A percentile compares a stretch with the other conserved stretches of the same genome.
phyloP scores from a whole-genome alignment of 2,113 vertebrate species.

The Heterocephalus glaber region DNA sequence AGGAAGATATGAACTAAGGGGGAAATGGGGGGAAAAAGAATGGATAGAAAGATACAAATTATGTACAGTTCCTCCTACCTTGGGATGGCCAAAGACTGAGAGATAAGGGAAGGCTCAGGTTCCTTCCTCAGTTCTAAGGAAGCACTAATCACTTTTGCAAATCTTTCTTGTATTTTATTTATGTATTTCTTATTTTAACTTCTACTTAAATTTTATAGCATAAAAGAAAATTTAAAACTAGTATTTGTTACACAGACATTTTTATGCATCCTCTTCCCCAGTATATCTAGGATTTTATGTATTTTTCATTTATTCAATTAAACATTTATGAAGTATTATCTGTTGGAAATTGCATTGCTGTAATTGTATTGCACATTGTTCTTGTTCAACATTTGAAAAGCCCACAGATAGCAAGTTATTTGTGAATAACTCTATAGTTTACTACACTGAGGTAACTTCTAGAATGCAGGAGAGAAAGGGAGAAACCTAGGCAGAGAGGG shows the following conservation, averaged over 20 bases:
- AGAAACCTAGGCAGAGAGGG: neutral
- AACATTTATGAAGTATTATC: neutral
- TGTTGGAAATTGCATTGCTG: neutral
- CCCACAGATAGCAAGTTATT: neutral
- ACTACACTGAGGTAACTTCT: neutral
- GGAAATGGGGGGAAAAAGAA: neutral
- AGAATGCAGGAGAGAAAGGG: neutral
- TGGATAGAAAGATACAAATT: neutral
- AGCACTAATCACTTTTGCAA: neutral
- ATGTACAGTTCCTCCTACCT: neutral
- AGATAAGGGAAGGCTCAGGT: neutral
- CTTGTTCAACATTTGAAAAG: neutral
- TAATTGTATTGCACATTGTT: neutral
- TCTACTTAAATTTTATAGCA: neutral
- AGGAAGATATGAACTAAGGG: neutral
- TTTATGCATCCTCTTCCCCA: neutral
- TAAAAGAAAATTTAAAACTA: neutral
- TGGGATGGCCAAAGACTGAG: neutral
- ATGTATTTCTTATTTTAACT: neutral
- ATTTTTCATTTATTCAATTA: constrained; percentile 19
- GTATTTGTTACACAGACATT: neutral
- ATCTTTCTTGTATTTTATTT: neutral
- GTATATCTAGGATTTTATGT: neutral
- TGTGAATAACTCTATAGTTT: neutral
- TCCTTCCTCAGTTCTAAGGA: neutral